Evolutionary conservation across 2,888 invertebrate genomes (phyloP), one percentile per base, ranked within the genome.

Genomic region (Dolichomitus sp.): DNA sequence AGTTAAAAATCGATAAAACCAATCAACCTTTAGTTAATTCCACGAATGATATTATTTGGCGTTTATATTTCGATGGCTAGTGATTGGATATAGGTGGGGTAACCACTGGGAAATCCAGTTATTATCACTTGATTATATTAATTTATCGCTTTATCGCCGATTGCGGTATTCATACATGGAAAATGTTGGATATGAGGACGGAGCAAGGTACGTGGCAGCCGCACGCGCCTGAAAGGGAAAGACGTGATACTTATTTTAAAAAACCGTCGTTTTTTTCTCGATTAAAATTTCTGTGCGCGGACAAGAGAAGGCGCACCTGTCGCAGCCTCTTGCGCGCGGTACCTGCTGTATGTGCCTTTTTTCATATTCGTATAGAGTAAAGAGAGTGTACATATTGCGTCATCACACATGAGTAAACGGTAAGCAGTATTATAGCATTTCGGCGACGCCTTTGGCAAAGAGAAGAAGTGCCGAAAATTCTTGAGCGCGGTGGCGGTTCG

Each of bases 221-320:
- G 63, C 69, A 54, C 42, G 72, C 66, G 50, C 42, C 59, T 50
- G 65, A 78, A 48, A 69, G 23, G 19, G 19, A 73, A 50, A 57
- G 17, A 37, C 57, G 50, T 23, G 54, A 12, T 54, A 12, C 14
- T 54, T 14, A 54, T 30, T 27, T 27, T 27, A 50, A 72, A 23
- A 57, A 42, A 50, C 54, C 37, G 54, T 57, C 63, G 54, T 57
- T 48, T 69, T 73, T 68, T 37, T 48, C 59, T 78, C 77, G 77
- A 82, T 82, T 78, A 69, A 82, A 74, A 82, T 82, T 82, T 82
- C 57, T 68, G 69, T 48, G 48, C 63, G 50, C 33, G 61, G 61
- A 57, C 48, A 40, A 73, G 52, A 7, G 23, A 27, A 52, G 48
- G 14, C 45, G 69, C 81, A 82, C 81, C 81, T 82, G 81, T 74